Conservation (phyloP, 2,797 vertebrate species). For the Cygnus olor region DNA sequence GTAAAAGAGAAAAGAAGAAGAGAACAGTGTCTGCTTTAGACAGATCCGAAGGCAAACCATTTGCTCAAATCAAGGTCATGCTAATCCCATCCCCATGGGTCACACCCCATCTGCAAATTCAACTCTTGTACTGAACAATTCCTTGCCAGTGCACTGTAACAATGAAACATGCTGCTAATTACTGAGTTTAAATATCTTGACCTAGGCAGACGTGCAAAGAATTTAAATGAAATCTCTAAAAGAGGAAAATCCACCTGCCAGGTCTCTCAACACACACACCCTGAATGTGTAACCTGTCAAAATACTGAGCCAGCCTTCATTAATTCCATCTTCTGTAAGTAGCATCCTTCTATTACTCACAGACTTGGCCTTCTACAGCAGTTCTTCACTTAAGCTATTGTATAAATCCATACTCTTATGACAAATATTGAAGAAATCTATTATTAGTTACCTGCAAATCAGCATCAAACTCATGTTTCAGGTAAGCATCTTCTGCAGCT, state of each 20-base stretch:
- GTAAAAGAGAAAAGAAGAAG: background rate
- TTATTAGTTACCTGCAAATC: constrained; percentile 89
- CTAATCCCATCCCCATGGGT: background rate
- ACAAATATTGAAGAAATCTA: background rate
- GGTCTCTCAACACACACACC: background rate
- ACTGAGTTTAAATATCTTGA: background rate
- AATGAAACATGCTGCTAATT: background rate
- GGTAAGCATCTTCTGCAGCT: constrained; percentile 95
- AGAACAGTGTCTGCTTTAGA: background rate
- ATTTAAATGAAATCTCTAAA: constrained; percentile 1
- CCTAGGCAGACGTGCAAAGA: background rate
- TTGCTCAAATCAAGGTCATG: background rate
- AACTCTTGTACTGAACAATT: background rate
- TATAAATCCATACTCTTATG: background rate
- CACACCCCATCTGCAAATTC: background rate
- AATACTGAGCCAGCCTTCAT: background rate
- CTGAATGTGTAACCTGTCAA: background rate
- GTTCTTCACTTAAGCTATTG: background rate
- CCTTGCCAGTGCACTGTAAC: background rate
- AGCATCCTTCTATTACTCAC: background rate
- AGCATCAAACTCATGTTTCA: constrained; percentile 95
- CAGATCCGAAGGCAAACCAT: background rate
- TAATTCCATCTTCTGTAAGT: background rate
- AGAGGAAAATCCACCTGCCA: background rate
- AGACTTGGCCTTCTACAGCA: background rate